Evolutionary conservation across 2,113 vertebrate species (phyloP).

Genomic region (Eulacestoma nigropectus): DNA sequence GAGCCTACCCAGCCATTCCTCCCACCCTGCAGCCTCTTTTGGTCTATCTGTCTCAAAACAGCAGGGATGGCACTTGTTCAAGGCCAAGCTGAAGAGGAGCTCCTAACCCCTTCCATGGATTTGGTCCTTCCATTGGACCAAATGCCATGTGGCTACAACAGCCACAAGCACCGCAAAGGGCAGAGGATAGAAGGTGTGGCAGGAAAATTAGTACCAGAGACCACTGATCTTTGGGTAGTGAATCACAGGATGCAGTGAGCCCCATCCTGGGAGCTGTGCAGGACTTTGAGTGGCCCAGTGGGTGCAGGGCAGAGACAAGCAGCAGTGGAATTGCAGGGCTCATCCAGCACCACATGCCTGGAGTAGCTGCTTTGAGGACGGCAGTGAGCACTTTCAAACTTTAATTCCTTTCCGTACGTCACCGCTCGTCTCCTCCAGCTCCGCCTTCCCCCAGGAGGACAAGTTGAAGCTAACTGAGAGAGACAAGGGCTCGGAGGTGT

Average conservation of each 20-base stretch:
- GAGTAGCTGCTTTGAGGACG: neutral
- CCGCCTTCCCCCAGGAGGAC: conserved; percentile 21
- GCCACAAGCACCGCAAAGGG: neutral
- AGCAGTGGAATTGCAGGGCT: neutral
- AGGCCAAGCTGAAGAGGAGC: neutral
- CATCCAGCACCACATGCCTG: neutral
- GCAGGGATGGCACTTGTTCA: neutral
- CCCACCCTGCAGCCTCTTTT: neutral
- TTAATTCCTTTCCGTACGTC: conserved; percentile 34
- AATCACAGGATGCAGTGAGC: neutral
- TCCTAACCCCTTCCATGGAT: neutral
- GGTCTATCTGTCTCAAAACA: neutral
- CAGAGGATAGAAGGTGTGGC: neutral
- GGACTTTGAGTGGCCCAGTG: neutral
- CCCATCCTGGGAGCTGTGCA: neutral
- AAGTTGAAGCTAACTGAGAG: conserved; percentile 31
- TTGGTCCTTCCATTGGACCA: neutral
- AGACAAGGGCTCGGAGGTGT: conserved; percentile 46
- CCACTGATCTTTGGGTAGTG: rapidly evolving
- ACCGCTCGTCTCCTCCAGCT: neutral
- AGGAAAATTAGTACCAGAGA: neutral
- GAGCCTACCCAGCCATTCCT: neutral
- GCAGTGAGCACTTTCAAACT: neutral
- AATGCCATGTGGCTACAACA: rapidly evolving
- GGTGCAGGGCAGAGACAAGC: neutral